Percentiles rank a stretch among this genome's conserved stretches.
Evolutionary conservation across 1,140 invertebrate species (phyloP).

Genomic region (Papilio xuthus): DNA sequence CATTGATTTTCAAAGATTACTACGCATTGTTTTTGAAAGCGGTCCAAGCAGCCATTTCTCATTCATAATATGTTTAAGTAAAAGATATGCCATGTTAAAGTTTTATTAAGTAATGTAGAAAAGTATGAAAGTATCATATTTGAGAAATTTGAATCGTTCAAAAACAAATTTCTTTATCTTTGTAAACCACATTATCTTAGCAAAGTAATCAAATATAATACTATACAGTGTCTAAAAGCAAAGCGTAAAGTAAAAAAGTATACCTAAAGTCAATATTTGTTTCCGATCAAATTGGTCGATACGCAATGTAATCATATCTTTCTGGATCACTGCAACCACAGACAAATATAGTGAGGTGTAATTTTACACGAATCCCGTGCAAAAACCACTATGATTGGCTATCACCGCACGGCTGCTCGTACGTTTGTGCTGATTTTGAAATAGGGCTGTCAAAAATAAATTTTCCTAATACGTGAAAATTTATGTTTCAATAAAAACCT

Average conservation of each 20-base stretch:
- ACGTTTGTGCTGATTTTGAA: slow-evolving; percentile 31
- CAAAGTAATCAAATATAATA: background rate
- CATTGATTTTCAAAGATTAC: background rate
- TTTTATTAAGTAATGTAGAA: too few species aligned
- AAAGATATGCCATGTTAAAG: too few species aligned
- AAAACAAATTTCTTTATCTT: background rate
- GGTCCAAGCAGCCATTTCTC: background rate
- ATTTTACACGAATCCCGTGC: slow-evolving; percentile 62
- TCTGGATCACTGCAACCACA: slow-evolving; percentile 56
- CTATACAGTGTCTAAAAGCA: background rate
- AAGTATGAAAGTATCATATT: too few species aligned
- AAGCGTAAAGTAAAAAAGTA: slow-evolving; percentile 27
- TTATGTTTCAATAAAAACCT: too few species aligned
- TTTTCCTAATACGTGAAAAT: background rate
- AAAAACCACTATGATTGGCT: slow-evolving; percentile 65
- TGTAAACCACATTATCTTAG: background rate
- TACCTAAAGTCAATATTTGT: slow-evolving; percentile 38
- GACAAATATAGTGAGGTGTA: slow-evolving; percentile 60
- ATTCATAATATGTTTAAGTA: background rate
- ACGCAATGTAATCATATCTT: slow-evolving; percentile 39
- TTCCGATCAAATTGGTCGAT: slow-evolving; percentile 38
- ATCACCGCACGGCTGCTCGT: slow-evolving; percentile 47
- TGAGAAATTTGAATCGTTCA: too few species aligned
- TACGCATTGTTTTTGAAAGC: background rate
- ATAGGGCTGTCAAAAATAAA: slow-evolving; percentile 41